Percentiles rank a stretch among this genome's conserved stretches.
These are phyloP conservation scores for Chelon labrosus DNA, from an alignment of 2,797 vertebrate species.

Conservation along the genomic window DNA sequence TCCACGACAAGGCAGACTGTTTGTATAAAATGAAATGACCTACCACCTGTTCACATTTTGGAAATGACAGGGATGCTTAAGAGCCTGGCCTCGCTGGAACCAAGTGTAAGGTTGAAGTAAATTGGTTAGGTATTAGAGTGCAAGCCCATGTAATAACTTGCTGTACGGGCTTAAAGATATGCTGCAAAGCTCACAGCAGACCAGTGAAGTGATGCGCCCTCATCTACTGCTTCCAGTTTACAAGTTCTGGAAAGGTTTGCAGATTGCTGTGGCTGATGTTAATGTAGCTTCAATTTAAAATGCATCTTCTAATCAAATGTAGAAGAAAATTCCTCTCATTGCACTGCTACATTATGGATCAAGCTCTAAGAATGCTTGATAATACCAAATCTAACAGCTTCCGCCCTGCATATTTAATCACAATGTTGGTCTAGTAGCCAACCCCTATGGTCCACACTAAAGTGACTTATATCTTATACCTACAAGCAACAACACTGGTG, in stretches of 20 bases:
- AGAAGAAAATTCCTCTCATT: neutral
- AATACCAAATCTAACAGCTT: neutral
- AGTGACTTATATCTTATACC: no score
- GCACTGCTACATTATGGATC: neutral
- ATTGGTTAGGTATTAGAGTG: slow-evolving; percentile 72
- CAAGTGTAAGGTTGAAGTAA: slow-evolving; percentile 66
- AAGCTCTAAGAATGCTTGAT: neutral
- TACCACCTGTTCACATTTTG: slow-evolving; percentile 74
- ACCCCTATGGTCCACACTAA: neutral
- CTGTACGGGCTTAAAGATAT: slow-evolving; percentile 68
- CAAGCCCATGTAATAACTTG: slow-evolving; percentile 74
- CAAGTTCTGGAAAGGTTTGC: slow-evolving; percentile 21
- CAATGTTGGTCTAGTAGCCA: neutral
- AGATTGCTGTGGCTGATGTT: slow-evolving; percentile 13
- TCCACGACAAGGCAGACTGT: slow-evolving; percentile 56
- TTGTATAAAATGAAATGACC: slow-evolving; percentile 66
- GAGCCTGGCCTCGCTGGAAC: slow-evolving; percentile 47
- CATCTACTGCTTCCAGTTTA: slow-evolving; percentile 31
- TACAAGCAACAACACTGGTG: no score
- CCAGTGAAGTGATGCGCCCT: slow-evolving; percentile 32
- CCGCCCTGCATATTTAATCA: neutral
- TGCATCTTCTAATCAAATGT: neutral
- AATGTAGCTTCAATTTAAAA: neutral
- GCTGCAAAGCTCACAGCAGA: slow-evolving; percentile 52
- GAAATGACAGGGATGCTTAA: slow-evolving; percentile 65